Conservation (phyloP, 35 echinoderm and acorn worm genomes). For the Ophioderma brevispina region DNA sequence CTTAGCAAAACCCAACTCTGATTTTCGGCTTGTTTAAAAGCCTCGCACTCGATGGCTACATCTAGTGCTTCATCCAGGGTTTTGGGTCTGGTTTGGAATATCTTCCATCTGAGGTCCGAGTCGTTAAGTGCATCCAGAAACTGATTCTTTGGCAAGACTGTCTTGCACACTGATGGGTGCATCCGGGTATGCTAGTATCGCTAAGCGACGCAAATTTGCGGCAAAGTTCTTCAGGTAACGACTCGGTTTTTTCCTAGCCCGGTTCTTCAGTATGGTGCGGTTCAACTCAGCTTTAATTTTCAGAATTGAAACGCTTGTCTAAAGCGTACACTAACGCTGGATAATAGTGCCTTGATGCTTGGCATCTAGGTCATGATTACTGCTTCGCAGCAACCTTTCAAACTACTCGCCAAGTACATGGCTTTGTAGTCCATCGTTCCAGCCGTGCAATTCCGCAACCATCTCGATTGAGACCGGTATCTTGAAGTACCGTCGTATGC, state of each 20-base stretch:
- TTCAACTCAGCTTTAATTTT: conserved; percentile 11
- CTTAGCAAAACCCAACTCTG: no score
- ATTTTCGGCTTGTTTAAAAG: no score
- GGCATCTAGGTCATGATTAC: background rate
- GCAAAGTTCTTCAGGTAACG: background rate
- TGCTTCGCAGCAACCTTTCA: background rate
- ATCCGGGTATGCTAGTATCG: background rate
- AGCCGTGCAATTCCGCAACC: background rate
- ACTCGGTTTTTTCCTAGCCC: background rate
- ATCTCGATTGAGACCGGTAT: no score
- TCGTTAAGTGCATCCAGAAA: no score
- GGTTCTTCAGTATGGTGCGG: background rate
- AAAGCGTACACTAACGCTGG: background rate
- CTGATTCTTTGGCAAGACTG: no score
- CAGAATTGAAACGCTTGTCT: conserved; percentile 10
- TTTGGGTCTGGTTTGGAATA: no score
- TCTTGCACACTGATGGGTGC: no score
- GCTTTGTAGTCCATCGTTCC: background rate
- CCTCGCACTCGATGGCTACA: no score
- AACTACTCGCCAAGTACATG: background rate
- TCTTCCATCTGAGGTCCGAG: no score
- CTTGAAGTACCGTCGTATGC: no score
- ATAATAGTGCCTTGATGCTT: background rate
- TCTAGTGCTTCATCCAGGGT: no score
- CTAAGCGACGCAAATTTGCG: background rate